A percentile compares a stretch with the other conserved stretches of the same genome.
Conservation (phyloP, 1,140 invertebrate genomes). For the Varroa destructor region DNA sequence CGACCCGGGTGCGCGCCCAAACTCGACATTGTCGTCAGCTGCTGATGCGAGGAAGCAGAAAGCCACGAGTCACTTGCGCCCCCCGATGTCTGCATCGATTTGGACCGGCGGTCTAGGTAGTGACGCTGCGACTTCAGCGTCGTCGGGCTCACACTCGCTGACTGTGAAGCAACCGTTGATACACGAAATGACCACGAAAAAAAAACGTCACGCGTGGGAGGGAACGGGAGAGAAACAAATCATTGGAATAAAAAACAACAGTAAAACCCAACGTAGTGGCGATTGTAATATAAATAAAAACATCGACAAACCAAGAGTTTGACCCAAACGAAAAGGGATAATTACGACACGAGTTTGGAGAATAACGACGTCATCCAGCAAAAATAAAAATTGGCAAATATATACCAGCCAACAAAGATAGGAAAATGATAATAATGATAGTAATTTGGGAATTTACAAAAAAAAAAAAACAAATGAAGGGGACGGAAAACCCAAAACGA, state of each 20-base stretch:
- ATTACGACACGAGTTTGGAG: too few relatives aligned
- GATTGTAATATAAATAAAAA: too few relatives aligned
- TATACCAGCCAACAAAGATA: too few relatives aligned
- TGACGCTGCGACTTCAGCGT: conserved; percentile 25
- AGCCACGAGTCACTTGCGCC: background rate
- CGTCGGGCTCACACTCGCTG: conserved; percentile 25
- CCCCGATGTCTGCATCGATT: conserved; percentile 27
- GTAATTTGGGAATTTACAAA: too few relatives aligned
- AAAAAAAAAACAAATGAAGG: too few relatives aligned
- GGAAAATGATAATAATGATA: too few relatives aligned
- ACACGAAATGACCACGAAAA: background rate
- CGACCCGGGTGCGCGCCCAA: conserved; percentile 23
- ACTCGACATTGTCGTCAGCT: conserved; percentile 26
- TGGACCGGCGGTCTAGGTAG: conserved; percentile 24
- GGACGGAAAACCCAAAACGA: too few relatives aligned
- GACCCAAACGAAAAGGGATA: too few relatives aligned
- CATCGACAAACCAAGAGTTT: too few relatives aligned
- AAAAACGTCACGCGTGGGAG: background rate
- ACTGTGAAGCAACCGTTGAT: background rate
- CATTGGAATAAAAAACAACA: conserved; percentile 1
- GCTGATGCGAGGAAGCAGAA: conserved; percentile 24
- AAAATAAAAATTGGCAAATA: too few relatives aligned
- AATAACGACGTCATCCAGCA: too few relatives aligned
- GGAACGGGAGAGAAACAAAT: background rate
- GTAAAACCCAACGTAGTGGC: background rate